phyloP scores from a whole-genome alignment of 2,888 invertebrate genomes.

The Campoplex nolae region DNA sequence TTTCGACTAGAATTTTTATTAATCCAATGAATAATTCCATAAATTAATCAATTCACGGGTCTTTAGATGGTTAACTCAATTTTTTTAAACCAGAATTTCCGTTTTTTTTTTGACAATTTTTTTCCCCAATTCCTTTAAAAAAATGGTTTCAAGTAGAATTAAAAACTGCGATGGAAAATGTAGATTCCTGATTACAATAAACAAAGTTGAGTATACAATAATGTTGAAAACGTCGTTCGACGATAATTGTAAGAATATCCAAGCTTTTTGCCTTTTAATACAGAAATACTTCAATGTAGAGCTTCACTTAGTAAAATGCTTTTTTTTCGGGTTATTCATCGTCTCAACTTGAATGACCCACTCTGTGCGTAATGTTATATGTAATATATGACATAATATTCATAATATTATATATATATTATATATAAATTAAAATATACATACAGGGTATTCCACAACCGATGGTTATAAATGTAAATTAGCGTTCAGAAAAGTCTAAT shows the following conservation, averaged over 20 bases:
- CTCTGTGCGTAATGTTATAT: constrained; percentile 28
- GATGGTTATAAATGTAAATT: background rate
- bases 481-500: background rate
- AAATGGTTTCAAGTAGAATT: background rate
- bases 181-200: background rate
- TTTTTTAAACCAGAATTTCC: background rate
- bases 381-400: background rate
- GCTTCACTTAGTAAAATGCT: background rate
- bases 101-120: background rate
- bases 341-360: background rate
- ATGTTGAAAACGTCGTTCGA: background rate
- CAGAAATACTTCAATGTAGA: background rate
- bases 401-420: constrained; percentile 17
- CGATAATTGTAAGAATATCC: background rate
- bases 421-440: constrained; percentile 12
- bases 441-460: constrained; percentile 3
- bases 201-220: background rate
- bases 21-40: too few species aligned
- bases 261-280: background rate
- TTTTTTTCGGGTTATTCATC: background rate
- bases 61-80: background rate
- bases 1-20: background rate
- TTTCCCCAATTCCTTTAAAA: background rate
- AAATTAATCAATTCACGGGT: background rate
- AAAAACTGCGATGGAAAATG: background rate